A percentile compares a stretch with the other conserved stretches of the same genome.
Conservation (phyloP, 2,888 invertebrate species). For the Meandrusa payeni region DNA sequence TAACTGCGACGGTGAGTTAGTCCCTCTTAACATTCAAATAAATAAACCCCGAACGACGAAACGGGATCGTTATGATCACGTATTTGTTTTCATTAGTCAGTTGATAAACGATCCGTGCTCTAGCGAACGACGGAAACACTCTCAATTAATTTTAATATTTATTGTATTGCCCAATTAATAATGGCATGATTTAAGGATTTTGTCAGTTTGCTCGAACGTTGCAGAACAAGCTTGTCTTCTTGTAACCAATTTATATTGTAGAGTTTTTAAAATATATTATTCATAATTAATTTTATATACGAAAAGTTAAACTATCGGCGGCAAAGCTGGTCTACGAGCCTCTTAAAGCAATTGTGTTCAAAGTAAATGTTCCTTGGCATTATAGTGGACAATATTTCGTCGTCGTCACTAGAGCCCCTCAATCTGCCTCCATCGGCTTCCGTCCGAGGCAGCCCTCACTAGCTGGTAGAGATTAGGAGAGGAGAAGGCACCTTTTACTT, state of each 20-base stretch:
- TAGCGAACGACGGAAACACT: slow-evolving; percentile 25
- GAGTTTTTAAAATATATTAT: background rate
- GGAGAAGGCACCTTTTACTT: no score
- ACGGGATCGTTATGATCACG: slow-evolving; percentile 32
- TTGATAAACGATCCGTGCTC: slow-evolving; percentile 38
- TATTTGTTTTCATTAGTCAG: slow-evolving; percentile 40
- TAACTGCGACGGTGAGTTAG: slow-evolving; percentile 66
- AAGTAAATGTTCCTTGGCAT: no score
- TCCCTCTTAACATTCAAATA: slow-evolving; percentile 55
- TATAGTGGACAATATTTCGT: no score
- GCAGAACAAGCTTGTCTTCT: background rate
- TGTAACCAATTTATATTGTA: background rate
- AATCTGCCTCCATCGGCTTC: no score
- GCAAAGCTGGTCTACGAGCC: no score
- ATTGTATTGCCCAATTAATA: slow-evolving; percentile 56
- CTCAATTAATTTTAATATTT: slow-evolving; percentile 50
- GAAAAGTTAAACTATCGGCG: no score
- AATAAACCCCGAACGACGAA: slow-evolving; percentile 47
- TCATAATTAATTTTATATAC: no score
- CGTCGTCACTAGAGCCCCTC: no score
- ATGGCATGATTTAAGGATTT: slow-evolving; percentile 39
- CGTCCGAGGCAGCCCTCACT: no score
- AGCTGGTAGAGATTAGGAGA: no score
- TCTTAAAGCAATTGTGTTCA: no score
- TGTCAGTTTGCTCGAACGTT: slow-evolving; percentile 29